Percentiles rank a stretch among this genome's conserved stretches.
Conservation (phyloP, 1,140 invertebrate species). For the Cherax destructor region DNA sequence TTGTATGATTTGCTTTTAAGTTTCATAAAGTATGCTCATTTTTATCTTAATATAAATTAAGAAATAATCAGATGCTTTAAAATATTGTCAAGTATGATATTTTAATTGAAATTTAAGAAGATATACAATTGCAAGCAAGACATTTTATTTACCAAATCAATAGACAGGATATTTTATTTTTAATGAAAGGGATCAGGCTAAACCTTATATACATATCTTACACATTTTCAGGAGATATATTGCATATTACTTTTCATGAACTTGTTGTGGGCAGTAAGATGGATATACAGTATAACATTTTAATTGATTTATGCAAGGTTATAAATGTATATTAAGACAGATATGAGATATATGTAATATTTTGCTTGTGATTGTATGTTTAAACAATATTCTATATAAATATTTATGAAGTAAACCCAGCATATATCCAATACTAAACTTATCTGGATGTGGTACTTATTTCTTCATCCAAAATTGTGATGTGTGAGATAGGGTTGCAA, state of each 20-base stretch:
- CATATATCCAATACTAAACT: constrained; percentile 10
- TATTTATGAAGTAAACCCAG: not conserved
- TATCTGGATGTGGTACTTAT: not conserved
- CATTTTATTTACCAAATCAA: not conserved
- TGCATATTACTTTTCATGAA: no score
- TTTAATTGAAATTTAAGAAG: not conserved
- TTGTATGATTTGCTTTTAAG: constrained; percentile 3
- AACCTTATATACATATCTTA: no score
- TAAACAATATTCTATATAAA: not conserved
- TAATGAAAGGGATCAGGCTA: not conserved
- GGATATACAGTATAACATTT: not conserved
- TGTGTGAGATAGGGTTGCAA: not conserved
- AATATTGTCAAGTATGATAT: constrained; percentile 6
- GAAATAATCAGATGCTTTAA: not conserved
- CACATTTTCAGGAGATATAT: no score
- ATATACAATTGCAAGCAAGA: constrained; percentile 5
- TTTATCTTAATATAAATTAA: not conserved
- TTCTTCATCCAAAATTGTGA: not conserved
- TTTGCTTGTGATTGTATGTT: constrained; percentile 8
- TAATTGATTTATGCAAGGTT: not conserved
- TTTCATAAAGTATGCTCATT: not conserved
- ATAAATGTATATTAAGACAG: not conserved
- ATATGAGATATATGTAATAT: not conserved
- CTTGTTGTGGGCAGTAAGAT: no score
- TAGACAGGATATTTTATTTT: not conserved